These are phyloP conservation scores for Smutsia temminckii DNA, from an alignment of 2,797 vertebrate genomes.

Conservation along the genomic window DNA sequence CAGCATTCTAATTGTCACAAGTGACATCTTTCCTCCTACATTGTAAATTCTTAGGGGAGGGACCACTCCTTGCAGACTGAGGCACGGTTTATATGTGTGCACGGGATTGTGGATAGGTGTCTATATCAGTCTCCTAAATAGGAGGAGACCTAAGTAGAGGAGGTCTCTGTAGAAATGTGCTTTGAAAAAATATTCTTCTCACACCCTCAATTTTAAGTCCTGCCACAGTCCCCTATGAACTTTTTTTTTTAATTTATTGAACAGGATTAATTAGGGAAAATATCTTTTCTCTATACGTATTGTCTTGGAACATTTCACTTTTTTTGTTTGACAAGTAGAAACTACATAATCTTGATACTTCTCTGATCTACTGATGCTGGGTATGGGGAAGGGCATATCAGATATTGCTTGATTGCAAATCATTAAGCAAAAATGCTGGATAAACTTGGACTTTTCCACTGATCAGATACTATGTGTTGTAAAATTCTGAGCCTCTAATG, in stretches of 20 bases:
- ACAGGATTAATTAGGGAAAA: neutral
- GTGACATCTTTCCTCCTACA: neutral
- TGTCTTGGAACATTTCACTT: neutral
- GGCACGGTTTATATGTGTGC: neutral
- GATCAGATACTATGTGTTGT: neutral
- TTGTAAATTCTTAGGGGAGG: neutral
- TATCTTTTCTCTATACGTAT: neutral
- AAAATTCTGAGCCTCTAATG: neutral
- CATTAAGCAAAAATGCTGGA: constrained; percentile 33
- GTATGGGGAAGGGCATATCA: neutral
- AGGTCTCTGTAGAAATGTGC: neutral
- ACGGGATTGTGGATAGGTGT: fast-evolving
- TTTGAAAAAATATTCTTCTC: neutral
- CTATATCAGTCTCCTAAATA: neutral
- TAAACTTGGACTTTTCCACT: neutral
- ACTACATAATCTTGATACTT: neutral
- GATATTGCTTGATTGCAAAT: neutral
- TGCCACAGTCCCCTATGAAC: neutral
- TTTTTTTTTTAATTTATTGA: neutral
- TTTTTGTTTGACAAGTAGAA: neutral
- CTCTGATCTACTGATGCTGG: neutral
- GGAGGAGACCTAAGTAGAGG: no score
- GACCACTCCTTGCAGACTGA: neutral
- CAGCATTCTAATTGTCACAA: neutral
- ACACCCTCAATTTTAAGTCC: neutral